Base-by-base conservation (phyloP, 2,797 vertebrate genomes). In the Delichon dasypus region DNA sequence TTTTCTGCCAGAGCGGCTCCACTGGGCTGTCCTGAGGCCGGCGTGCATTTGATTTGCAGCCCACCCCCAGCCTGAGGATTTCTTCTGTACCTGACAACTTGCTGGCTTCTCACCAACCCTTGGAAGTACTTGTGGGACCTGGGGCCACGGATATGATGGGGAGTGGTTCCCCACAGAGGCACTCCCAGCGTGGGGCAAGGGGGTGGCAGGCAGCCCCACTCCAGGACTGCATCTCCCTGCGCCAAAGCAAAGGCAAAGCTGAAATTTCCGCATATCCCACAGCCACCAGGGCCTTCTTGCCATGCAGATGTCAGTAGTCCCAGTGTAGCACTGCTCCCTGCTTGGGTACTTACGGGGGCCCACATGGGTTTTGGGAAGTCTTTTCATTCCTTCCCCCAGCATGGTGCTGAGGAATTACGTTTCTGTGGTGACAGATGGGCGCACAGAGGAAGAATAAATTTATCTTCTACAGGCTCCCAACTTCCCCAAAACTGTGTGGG, bases 341-440 rank as follows among this genome's bases (percentile, higher is more conserved):
- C 29, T 79, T 38, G 18, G 45, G 64, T 47, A 48, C 57, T 85
- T 76, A 58, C 0, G 1, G 45, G 55, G 85, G 42, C 55, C 32
- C 92, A 79, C 3, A 1, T 89, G 89, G 96, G 90, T 90, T 95
- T 91, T 90, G 57, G 79, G 96, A 97, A 97, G 94, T 80, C n/a
- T 53, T 67, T 78, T 66, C 30, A 20, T 51, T 47, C 19, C 23
- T 21, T 30, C 22, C 10, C 10, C 16, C 26, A 54, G 25, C 5
- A 1, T 1, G 1, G 20, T 2, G 3, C 51, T 44, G 70, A 7
- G 26, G 48, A 89, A 45, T 61, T 89, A 90, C 7, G 89, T 61
- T 87, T 74, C 32, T 77, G 38, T 15, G 30, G 82, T 3, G 1
- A 84, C 70, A 2, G 0, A 38, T 11, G 7, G 22, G 48, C 8